Conservation (phyloP, 2,113 vertebrate species). For the Tragelaphus strepsiceros region DNA sequence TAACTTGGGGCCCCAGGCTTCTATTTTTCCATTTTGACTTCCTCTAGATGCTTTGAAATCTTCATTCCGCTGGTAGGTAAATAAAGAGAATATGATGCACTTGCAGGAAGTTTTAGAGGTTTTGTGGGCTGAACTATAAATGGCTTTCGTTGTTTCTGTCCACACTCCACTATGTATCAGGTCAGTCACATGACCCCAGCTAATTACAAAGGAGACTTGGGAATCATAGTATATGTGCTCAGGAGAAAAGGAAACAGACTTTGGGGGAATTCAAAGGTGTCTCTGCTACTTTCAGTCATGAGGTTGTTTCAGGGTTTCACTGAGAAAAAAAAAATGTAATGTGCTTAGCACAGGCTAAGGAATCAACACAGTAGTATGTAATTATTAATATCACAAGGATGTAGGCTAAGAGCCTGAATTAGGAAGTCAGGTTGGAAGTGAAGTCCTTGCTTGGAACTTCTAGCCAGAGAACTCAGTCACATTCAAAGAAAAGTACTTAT, state of each 20-base stretch:
- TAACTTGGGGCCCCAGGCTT: not conserved
- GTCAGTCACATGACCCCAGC: not conserved
- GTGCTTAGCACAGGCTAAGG: not conserved
- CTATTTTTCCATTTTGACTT: not conserved
- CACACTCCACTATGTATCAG: not conserved
- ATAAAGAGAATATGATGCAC: not conserved
- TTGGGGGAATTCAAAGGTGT: not conserved
- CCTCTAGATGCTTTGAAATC: not conserved
- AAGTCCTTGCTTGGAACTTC: not conserved
- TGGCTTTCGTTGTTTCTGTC: slow-evolving; percentile 5
- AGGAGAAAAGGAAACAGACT: not conserved
- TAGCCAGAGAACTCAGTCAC: not conserved
- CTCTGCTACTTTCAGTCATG: not conserved
- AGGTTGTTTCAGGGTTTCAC: not conserved
- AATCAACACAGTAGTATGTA: not conserved
- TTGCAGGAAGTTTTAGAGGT: not conserved
- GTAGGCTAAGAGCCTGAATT: not conserved
- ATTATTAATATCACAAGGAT: not conserved
- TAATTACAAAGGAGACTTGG: slow-evolving; percentile 11
- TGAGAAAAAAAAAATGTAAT: not conserved
- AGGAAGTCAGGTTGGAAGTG: not conserved
- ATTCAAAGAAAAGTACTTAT: not conserved
- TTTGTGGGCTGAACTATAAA: not conserved
- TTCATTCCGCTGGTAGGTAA: not conserved
- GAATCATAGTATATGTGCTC: not conserved